Base-by-base conservation (phyloP, 2,797 vertebrate species). In the Tarsius wallacei region DNA sequence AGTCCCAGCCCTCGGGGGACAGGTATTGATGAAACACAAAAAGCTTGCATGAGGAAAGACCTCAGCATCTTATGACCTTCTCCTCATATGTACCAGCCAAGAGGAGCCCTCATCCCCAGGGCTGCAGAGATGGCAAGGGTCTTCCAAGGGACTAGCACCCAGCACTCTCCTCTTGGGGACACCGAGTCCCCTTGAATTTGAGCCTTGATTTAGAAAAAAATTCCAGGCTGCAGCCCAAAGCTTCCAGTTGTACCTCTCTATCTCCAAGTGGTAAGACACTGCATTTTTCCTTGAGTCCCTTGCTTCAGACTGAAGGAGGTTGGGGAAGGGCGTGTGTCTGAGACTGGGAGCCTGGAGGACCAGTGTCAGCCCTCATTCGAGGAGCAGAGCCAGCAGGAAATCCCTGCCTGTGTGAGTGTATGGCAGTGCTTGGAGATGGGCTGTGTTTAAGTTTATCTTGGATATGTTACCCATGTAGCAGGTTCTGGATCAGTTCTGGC, bases 31-130 rank as follows among this genome's bases (percentile, higher is more conserved):
- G 28, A 70, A 6, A 10, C 31, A 9, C 7, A 15, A 61, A 3
- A 14, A 19, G 10, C 66, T n/a, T 19, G 19, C 2, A 15, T n/a
- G 3, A 11, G 16, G 16, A 31, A 53, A 76, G 68, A 10, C 15
- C 33, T 51, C 2, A 2, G 36, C 19, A 24, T 59, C 76, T 70
- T n/a, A 24, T 8, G 36, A 31, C 4, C 55, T 9, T 66, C 12
- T 3, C 31, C 22, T 5, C 7, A 49, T 2, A 28, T 9, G 53
- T 14, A 0, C 7, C 2, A 0, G 2, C 31, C 68, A 15, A 21
- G 22, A 66, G 59, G 47, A 7, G 6, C 19, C 16, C 17, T n/a
- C 8, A 33, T n/a, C 14, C 19, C 33, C 33, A 81, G 51, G 57
- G 12, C 21, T 33, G 33, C 6, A 42, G 42, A 51, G 53, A 84